A percentile compares a stretch with the other conserved stretches of the same genome.
These are phyloP conservation scores for Odontophorus gujanensis DNA, from an alignment of 2,113 vertebrate genomes.

Conservation along the genomic window DNA sequence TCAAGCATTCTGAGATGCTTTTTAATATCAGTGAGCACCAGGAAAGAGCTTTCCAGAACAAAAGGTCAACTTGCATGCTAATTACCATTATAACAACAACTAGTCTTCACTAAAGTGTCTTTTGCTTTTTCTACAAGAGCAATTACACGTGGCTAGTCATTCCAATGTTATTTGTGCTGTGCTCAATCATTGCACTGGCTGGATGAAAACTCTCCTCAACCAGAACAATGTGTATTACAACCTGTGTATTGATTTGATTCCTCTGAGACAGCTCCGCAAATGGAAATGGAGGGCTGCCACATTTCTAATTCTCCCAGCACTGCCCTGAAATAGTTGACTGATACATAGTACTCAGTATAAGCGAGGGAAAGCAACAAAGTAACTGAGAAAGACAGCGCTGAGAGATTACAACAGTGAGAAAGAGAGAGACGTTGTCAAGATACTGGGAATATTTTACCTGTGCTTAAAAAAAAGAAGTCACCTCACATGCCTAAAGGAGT, in stretches of 20 bases:
- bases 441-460: background rate
- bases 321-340: background rate
- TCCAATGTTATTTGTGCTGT: background rate
- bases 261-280: background rate
- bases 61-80: slow-evolving; percentile 2
- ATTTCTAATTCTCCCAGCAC: background rate
- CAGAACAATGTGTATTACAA: background rate
- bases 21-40: background rate
- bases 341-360: background rate
- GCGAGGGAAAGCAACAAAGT: background rate
- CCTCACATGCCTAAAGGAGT: background rate
- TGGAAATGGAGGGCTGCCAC: background rate
- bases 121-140: background rate
- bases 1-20: background rate
- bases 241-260: background rate
- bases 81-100: slow-evolving; percentile 11
- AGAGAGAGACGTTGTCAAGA: slow-evolving; percentile 46
- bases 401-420: slow-evolving; percentile 13
- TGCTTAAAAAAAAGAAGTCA: background rate
- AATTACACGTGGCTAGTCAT: background rate
- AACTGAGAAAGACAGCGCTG: background rate
- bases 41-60: background rate
- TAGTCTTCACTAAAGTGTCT: background rate
- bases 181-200: background rate
- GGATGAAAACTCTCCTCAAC: background rate